phyloP scores from a whole-genome alignment of 2,113 vertebrate species.

The Nothocercus julius region DNA sequence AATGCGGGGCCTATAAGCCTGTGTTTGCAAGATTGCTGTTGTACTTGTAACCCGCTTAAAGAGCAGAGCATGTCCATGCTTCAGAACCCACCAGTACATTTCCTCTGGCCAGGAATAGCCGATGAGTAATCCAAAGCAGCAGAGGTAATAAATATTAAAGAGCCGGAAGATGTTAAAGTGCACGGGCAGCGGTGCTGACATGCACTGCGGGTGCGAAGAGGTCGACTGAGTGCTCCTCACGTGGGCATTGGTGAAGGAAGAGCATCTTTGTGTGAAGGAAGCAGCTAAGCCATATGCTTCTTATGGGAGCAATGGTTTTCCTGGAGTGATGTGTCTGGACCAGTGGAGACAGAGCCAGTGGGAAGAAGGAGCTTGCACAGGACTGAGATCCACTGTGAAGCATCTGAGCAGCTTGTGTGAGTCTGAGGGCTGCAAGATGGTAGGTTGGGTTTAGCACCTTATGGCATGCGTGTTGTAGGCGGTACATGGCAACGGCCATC shows the following conservation, averaged over 20 bases:
- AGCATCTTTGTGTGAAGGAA: not conserved
- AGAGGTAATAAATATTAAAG: constrained; percentile 70
- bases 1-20: not conserved
- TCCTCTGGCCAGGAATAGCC: constrained; percentile 62
- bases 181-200: not conserved
- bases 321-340: not conserved
- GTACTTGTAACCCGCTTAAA: not conserved
- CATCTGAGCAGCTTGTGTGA: not conserved
- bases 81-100: not conserved
- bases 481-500: accelerated
- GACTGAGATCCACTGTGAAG: not conserved
- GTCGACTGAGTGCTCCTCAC: accelerated
- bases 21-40: not conserved
- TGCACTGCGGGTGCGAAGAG: not conserved
- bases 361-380: not conserved
- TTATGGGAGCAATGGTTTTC: not conserved
- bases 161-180: constrained; percentile 35
- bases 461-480: not conserved
- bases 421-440: not conserved
- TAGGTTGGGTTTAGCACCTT: not conserved
- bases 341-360: not conserved
- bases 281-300: not conserved
- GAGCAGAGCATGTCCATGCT: not conserved
- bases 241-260: not conserved
- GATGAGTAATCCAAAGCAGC: constrained; percentile 57